phyloP scores from a whole-genome alignment of 2,113 vertebrate genomes.

The Oncorhynchus gorbuscha region DNA sequence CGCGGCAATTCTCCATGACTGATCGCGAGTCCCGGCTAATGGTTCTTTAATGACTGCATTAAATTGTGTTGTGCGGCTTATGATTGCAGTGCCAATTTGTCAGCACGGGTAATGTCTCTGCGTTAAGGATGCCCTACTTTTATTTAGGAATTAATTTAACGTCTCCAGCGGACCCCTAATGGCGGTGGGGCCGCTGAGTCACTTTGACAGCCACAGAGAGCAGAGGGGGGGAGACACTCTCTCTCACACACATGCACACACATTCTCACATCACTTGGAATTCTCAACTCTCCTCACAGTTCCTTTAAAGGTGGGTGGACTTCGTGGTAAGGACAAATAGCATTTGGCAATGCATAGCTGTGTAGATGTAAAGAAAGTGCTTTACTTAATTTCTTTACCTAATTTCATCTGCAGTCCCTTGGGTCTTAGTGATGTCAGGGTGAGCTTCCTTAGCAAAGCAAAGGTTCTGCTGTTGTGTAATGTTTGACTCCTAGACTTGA shows the following conservation, averaged over 20 bases:
- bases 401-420: neutral
- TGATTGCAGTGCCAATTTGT: conserved; percentile 82
- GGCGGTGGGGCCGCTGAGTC: neutral
- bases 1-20: conserved; percentile 74
- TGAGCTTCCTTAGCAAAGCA: neutral
- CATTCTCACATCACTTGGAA: neutral
- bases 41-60: conserved; percentile 78
- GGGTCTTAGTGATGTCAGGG: neutral
- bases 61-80: conserved; percentile 86
- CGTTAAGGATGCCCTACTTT: conserved; percentile 70
- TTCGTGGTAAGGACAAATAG: no score
- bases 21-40: conserved; percentile 64
- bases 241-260: no score
- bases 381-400: no score
- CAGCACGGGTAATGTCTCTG: conserved; percentile 74
- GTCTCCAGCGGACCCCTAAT: conserved; percentile 18
- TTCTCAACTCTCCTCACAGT: neutral
- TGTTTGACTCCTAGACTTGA: neutral
- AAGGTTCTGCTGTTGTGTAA: neutral
- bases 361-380: no score
- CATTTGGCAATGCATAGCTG: no score
- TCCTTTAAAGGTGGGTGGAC: no score
- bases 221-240: no score
- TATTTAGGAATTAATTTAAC: conserved; percentile 76
- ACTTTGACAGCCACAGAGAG: no score